Evolutionary conservation across 1,140 invertebrate genomes (phyloP).

Genomic region (Pseudomyrmex sp.): DNA sequence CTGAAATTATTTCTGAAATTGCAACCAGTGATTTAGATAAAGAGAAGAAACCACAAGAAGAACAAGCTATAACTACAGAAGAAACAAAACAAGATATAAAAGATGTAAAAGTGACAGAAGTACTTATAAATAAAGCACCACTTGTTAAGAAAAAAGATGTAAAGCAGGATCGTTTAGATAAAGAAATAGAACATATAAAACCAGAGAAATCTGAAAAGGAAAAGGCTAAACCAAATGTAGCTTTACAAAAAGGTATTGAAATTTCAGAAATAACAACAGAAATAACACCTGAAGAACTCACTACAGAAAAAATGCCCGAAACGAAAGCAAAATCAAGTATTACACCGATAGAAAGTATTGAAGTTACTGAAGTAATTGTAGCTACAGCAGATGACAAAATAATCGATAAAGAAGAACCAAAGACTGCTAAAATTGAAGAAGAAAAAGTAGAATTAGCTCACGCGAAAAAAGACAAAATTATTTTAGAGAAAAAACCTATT

Average conservation of each 20-base stretch:
- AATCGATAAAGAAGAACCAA: slow-evolving; percentile 68
- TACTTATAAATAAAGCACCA: slow-evolving; percentile 48
- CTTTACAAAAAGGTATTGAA: slow-evolving; percentile 67
- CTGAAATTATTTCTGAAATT: slow-evolving; percentile 66
- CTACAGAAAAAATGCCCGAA: slow-evolving; percentile 57
- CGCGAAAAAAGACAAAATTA: slow-evolving; percentile 54
- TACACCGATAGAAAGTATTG: slow-evolving; percentile 57
- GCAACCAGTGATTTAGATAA: slow-evolving; percentile 49
- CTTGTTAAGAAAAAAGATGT: slow-evolving; percentile 43
- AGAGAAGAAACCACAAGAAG: slow-evolving; percentile 56
- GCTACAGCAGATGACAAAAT: slow-evolving; percentile 41
- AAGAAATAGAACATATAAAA: slow-evolving; percentile 70
- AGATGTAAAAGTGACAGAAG: slow-evolving; percentile 52
- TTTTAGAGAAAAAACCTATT: slow-evolving; percentile 4
- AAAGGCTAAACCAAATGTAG: slow-evolving; percentile 60
- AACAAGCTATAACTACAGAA: slow-evolving; percentile 65
- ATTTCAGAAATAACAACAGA: slow-evolving; percentile 70
- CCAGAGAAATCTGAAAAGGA: slow-evolving; percentile 67
- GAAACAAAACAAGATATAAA: slow-evolving; percentile 53
- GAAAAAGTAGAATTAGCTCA: slow-evolving; percentile 44
- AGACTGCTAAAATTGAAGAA: not conserved
- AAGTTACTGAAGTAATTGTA: slow-evolving; percentile 53
- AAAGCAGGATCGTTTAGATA: slow-evolving; percentile 67
- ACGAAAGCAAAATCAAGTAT: slow-evolving; percentile 63
- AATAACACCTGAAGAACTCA: slow-evolving; percentile 51